Base-by-base conservation (phyloP, 2,113 vertebrate genomes). In the Paramisgurnus dabryanus region DNA sequence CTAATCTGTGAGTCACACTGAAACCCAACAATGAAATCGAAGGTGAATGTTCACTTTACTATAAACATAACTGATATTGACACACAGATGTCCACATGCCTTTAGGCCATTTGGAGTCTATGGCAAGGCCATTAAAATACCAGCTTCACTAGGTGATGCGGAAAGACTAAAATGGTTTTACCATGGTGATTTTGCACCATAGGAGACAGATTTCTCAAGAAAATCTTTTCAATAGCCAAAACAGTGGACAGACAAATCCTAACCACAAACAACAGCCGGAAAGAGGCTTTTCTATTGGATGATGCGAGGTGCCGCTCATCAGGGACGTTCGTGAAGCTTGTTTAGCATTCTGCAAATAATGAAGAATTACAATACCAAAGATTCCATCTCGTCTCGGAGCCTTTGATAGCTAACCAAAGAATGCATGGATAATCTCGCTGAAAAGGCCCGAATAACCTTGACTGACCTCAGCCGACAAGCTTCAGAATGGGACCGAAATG, bases 371-470 rank as follows among this genome's bases (percentile, higher is more conserved):
- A 77, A 55, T 53, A 74, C 87, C 84, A 72, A 41, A 73, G 83
- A 91, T 88, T 43, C 80, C 72, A 34, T n/a, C 41, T 72, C n/a
- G 76, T 43, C 5, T 76, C 69, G 86, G 13, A 61, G 75, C 55
- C 67, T 84, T 72, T 83, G 81, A 83, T 67, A 68, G 43, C 63
- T 41, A 50, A 50, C 75, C 12, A 17, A 91, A 87, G 89, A 93
- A 92, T 90, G 91, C 91, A 87, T 91, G 87, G 87, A 93, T 87
- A 93, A 93, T 93, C 91, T 88, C 88, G 85, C 74, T 83, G 47
- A 13, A 49, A 83, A 82, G 81, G 80, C 69, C 78, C 81, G 88
- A 89, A 89, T 87, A 90, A 90, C 87, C 87, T 86, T 88, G 91
- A 91, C 85, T 82, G 90, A 88, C 89, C 86, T 87, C 89, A 78